A percentile compares a stretch with the other conserved stretches of the same genome.
Evolutionary conservation across 2,113 vertebrate species (phyloP).

Genomic region (Prietella phreatophila): DNA sequence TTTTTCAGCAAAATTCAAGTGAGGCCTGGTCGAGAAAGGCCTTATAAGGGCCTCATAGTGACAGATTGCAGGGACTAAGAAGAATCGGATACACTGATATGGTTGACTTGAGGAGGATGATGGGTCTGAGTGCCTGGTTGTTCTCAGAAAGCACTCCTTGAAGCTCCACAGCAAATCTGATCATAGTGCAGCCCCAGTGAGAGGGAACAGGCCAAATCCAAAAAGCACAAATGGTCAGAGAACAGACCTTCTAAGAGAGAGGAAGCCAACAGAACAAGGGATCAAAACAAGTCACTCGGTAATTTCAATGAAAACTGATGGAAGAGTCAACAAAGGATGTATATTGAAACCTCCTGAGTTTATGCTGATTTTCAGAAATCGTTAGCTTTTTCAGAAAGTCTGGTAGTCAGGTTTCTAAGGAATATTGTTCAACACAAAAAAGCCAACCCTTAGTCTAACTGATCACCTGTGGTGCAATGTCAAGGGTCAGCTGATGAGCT

Average conservation of each 20-base stretch:
- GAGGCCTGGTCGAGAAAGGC: constrained; percentile 4
- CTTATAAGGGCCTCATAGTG: constrained; percentile 36
- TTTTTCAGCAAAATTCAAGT: not conserved
- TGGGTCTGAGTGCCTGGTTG: constrained; percentile 44
- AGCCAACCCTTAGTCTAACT: not conserved
- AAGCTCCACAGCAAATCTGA: constrained; percentile 41
- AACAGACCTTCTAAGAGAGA: constrained; percentile 33
- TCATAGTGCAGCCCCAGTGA: constrained; percentile 34
- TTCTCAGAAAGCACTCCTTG: constrained; percentile 49
- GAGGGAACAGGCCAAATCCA: constrained; percentile 24
- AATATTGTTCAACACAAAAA: not conserved
- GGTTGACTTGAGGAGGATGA: constrained; percentile 42
- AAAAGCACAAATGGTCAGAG: constrained; percentile 31
- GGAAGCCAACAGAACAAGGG: constrained; percentile 20
- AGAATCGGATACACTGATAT: constrained; percentile 33
- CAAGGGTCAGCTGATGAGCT: constrained; percentile 9
- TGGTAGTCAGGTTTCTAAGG: not conserved
- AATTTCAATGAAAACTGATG: constrained; percentile 44
- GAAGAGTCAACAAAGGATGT: constrained; percentile 50
- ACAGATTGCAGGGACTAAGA: constrained; percentile 47
- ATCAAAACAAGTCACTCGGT: constrained; percentile 32
- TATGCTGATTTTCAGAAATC: constrained; percentile 16
- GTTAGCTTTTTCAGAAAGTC: constrained; percentile 13
- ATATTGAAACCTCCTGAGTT: constrained; percentile 39
- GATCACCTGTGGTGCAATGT: not conserved